Percentiles rank a stretch among this genome's conserved stretches.
These are phyloP conservation scores for Scylla paramamosain DNA, from an alignment of 1,140 invertebrate genomes.

Conservation along the genomic window DNA sequence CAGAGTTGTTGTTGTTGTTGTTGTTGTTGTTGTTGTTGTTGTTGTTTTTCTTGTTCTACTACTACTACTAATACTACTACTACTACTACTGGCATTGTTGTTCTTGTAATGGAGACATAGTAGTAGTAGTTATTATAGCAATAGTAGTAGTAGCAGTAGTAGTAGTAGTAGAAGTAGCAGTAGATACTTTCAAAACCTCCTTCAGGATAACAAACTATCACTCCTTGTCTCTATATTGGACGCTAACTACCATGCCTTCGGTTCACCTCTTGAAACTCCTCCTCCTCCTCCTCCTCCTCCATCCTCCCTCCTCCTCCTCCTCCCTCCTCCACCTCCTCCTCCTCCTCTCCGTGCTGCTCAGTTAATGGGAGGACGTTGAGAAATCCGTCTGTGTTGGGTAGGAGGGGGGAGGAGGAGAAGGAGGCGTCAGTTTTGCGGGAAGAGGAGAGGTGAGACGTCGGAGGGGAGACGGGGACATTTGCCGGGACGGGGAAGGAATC, in stretches of 20 bases:
- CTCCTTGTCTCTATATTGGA: too few relatives aligned
- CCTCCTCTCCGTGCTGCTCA: background rate
- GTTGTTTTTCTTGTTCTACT: too few relatives aligned
- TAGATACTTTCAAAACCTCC: background rate
- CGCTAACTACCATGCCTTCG: background rate
- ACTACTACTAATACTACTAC: too few relatives aligned
- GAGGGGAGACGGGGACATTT: background rate
- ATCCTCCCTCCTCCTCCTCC: background rate
- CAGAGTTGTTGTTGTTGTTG: too few relatives aligned
- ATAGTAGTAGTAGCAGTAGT: background rate
- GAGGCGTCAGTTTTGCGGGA: background rate
- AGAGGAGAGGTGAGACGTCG: background rate
- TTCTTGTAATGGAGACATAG: background rate
- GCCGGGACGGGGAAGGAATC: background rate
- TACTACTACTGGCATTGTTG: too few relatives aligned
- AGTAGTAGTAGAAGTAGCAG: background rate
- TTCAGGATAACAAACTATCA: too few relatives aligned
- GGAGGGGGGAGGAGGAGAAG: background rate
- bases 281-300: background rate
- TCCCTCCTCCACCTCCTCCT: background rate
- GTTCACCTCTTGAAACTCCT: background rate
- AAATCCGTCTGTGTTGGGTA: background rate
- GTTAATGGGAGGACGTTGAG: slow-evolving; percentile 2
- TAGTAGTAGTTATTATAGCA: background rate
- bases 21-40: too few relatives aligned